These are phyloP conservation scores for Cebidichthys violaceus DNA, from an alignment of 2,113 vertebrate genomes.

Conservation along the genomic window DNA sequence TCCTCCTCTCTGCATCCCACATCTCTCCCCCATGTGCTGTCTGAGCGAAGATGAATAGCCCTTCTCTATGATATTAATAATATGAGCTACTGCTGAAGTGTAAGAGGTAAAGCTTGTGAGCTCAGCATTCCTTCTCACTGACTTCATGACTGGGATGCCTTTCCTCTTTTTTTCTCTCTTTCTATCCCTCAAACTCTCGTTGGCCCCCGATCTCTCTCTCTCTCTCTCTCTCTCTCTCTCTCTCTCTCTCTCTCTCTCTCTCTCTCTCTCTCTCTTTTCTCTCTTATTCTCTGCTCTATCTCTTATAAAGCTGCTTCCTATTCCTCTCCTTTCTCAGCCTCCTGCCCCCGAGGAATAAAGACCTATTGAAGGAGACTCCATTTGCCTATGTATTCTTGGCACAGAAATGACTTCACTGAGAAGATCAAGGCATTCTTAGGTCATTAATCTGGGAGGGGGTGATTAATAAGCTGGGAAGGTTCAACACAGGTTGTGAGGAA, in stretches of 20 bases:
- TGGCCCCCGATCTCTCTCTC: slow-evolving; percentile 22
- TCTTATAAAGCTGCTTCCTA: slow-evolving; percentile 41
- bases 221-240: slow-evolving; percentile 49
- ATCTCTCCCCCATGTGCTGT: slow-evolving; percentile 67
- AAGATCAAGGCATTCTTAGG: slow-evolving; percentile 79
- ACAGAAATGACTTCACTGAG: slow-evolving; percentile 68
- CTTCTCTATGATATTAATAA: slow-evolving; percentile 81
- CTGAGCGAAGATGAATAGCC: slow-evolving; percentile 78
- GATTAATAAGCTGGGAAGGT: slow-evolving; percentile 74
- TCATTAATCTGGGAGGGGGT: slow-evolving; percentile 74
- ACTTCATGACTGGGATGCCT: slow-evolving; percentile 76
- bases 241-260: slow-evolving; percentile 38
- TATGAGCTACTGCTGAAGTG: slow-evolving; percentile 78
- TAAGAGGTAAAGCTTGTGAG: slow-evolving; percentile 78
- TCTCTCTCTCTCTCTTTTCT: slow-evolving; percentile 49
- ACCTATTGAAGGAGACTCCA: slow-evolving; percentile 64
- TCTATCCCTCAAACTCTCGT: slow-evolving; percentile 59
- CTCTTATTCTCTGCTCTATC: slow-evolving; percentile 42
- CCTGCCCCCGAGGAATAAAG: slow-evolving; percentile 58
- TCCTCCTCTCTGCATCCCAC: slow-evolving; percentile 53
- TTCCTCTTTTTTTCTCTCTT: slow-evolving; percentile 48
- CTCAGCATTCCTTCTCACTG: slow-evolving; percentile 83
- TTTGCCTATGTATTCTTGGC: slow-evolving; percentile 70
- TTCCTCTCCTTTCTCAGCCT: slow-evolving; percentile 27
- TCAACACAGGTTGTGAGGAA: slow-evolving; percentile 58